Conservation (phyloP, 2,888 invertebrate genomes). For the Leptarthrus brevirostris region DNA sequence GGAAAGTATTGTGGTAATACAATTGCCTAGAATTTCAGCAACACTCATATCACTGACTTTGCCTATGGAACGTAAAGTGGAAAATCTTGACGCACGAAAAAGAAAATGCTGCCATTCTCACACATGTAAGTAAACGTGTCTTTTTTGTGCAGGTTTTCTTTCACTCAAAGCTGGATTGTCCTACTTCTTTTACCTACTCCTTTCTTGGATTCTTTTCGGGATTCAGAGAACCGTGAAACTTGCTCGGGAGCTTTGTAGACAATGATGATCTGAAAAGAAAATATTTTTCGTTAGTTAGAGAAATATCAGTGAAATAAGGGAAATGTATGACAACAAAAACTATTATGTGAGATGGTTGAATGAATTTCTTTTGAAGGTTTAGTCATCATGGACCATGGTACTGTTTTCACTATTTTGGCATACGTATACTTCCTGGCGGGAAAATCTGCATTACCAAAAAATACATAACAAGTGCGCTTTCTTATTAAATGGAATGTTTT, state of each 20-base stretch:
- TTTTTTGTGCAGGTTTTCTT: too few relatives aligned
- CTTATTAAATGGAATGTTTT: too few relatives aligned
- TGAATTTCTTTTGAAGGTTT: background rate
- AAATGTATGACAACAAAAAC: background rate
- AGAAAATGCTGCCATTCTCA: background rate
- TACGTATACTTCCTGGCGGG: too few relatives aligned
- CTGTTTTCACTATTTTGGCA: too few relatives aligned
- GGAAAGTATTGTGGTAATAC: background rate
- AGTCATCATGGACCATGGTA: too few relatives aligned
- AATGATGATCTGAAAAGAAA: conserved; percentile 5
- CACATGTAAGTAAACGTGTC: too few relatives aligned
- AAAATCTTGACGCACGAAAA: background rate
- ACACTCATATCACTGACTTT: conserved; percentile 13
- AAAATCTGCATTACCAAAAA: too few relatives aligned
- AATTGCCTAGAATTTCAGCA: background rate
- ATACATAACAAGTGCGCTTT: too few relatives aligned
- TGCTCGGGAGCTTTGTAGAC: background rate
- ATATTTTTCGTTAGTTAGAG: conserved; percentile 4
- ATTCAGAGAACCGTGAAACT: background rate
- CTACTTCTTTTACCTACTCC: conserved; percentile 2
- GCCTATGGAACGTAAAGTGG: background rate
- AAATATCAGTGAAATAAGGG: background rate
- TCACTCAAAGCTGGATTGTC: background rate
- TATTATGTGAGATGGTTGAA: background rate
- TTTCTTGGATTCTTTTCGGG: conserved; percentile 10